These are phyloP conservation scores for Gordius sp. DNA, from an alignment of 2,888 invertebrate genomes.

Conservation along the genomic window DNA sequence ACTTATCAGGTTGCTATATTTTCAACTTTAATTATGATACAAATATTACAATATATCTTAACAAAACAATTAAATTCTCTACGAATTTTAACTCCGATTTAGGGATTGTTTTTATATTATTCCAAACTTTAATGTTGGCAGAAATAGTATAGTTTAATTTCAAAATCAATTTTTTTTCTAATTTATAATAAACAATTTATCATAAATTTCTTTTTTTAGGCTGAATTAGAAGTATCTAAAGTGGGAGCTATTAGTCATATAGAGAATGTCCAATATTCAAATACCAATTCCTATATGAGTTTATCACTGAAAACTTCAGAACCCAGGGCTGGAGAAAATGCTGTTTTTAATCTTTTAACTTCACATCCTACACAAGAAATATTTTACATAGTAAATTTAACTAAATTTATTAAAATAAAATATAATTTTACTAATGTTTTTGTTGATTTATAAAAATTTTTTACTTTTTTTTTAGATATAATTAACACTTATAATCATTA, in stretches of 20 bases:
- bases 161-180: background rate
- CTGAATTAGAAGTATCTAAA: background rate
- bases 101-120: too few species aligned
- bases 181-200: background rate
- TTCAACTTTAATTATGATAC: too few species aligned
- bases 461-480: too few species aligned
- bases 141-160: too few species aligned
- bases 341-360: background rate
- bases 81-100: too few species aligned
- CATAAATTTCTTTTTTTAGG: background rate
- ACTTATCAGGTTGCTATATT: too few species aligned
- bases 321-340: background rate
- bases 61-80: too few species aligned
- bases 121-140: too few species aligned
- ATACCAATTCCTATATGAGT: background rate
- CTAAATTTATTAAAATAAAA: background rate
- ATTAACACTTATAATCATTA: too few species aligned
- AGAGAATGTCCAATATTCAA: background rate
- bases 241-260: background rate
- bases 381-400: background rate
- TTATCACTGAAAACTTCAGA: background rate
- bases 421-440: background rate
- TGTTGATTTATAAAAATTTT: too few species aligned
- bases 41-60: background rate
- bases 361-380: background rate